Evolutionary conservation across 2,113 vertebrate species (phyloP).

Genomic region (Thalassarche chlororhynchos): DNA sequence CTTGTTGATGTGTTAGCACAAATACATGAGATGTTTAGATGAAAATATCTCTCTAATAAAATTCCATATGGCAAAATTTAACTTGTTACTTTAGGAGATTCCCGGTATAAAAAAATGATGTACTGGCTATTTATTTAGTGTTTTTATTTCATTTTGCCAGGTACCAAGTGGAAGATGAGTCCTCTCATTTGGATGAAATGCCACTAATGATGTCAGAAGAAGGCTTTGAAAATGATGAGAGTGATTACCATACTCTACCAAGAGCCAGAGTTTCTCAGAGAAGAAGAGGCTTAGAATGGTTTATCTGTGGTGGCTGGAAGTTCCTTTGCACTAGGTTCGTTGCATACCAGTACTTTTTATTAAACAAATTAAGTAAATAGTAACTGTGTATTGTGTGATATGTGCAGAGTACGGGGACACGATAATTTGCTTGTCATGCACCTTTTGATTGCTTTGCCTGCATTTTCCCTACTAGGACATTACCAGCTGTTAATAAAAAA

Average conservation of each 20-base stretch:
- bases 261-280: constrained; percentile 83
- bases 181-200: constrained; percentile 95
- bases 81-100: not conserved
- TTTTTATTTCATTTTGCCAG: constrained; percentile 65
- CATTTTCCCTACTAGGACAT: not conserved
- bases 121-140: not conserved
- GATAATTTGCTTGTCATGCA: not conserved
- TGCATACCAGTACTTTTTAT: not conserved
- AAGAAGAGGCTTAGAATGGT: constrained; percentile 87
- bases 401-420: not conserved
- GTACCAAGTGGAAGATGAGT: constrained; percentile 92
- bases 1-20: not conserved
- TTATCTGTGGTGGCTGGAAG: constrained; percentile 94
- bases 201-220: constrained; percentile 99
- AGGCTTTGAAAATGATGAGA: constrained; percentile 96
- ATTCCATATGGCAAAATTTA: not conserved
- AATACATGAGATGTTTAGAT: not conserved
- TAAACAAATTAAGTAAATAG: not conserved
- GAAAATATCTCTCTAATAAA: not conserved
- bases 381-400: not conserved
- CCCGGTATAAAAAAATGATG: not conserved
- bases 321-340: constrained; percentile 90
- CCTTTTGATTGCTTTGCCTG: not conserved
- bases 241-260: constrained; percentile 95
- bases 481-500: not conserved